These are phyloP conservation scores for Mactra quadrangularis DNA, from an alignment of 1,140 invertebrate species.

Conservation along the genomic window DNA sequence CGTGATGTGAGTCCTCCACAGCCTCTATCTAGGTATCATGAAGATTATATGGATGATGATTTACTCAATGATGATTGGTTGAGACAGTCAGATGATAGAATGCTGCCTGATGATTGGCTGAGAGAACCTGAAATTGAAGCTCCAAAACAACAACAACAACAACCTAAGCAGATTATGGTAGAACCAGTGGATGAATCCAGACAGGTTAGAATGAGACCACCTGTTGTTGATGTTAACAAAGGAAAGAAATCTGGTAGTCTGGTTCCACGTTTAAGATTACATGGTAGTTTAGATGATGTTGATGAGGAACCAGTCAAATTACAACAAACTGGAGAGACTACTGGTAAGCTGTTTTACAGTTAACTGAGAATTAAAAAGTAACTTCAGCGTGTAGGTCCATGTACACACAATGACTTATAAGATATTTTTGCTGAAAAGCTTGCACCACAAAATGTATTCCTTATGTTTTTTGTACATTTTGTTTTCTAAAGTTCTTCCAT, in stretches of 20 bases:
- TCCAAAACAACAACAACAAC: not conserved
- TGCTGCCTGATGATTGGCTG: constrained; percentile 35
- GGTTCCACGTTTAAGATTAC: constrained; percentile 32
- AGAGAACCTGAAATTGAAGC: not conserved
- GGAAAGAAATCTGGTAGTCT: constrained; percentile 22
- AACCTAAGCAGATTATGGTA: constrained; percentile 19
- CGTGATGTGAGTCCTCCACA: constrained; percentile 38
- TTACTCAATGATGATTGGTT: too few species aligned
- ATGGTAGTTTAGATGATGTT: constrained; percentile 44
- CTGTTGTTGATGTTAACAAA: not conserved
- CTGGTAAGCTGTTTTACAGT: constrained; percentile 64
- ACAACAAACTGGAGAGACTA: constrained; percentile 67
- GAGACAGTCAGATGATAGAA: too few species aligned
- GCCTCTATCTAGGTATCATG: not conserved
- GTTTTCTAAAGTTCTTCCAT: too few species aligned
- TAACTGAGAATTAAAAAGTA: too few species aligned
- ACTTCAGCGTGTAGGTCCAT: too few species aligned
- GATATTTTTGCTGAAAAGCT: too few species aligned
- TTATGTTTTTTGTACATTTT: too few species aligned
- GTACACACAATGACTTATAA: too few species aligned
- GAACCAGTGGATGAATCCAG: constrained; percentile 5
- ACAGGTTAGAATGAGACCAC: not conserved
- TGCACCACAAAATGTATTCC: too few species aligned
- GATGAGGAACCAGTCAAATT: constrained; percentile 52
- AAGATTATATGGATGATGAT: constrained; percentile 9